These are phyloP conservation scores for Antheraea assamensis DNA, from an alignment of 2,888 invertebrate species.

Conservation along the genomic window DNA sequence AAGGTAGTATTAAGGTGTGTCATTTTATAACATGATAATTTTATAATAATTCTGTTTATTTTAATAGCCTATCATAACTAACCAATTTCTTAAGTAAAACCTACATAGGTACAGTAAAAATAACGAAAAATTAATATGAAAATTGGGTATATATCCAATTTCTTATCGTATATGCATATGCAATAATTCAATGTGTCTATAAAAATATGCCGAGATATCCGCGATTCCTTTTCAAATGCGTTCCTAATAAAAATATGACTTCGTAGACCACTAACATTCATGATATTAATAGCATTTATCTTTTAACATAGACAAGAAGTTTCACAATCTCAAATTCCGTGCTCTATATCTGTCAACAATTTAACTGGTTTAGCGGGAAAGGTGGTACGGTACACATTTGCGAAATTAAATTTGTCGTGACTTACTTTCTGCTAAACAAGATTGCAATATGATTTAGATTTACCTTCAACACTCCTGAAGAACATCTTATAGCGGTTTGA, in stretches of 20 bases:
- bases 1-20: too few relatives aligned
- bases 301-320: neutral
- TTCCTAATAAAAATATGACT: neutral
- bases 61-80: too few relatives aligned
- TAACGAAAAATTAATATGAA: too few relatives aligned
- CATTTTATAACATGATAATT: too few relatives aligned
- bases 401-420: conserved; percentile 14
- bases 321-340: conserved; percentile 2
- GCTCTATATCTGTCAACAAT: conserved; percentile 12
- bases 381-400: too few relatives aligned
- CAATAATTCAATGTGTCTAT: neutral
- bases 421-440: conserved; percentile 6
- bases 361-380: conserved; percentile 15
- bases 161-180: neutral
- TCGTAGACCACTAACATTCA: neutral
- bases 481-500: neutral
- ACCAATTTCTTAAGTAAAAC: too few relatives aligned
- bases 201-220: neutral
- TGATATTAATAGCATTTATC: neutral
- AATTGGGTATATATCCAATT: too few relatives aligned
- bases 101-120: too few relatives aligned
- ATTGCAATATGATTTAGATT: neutral
- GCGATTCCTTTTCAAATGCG: neutral
- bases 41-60: too few relatives aligned
- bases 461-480: neutral